Conservation (phyloP, 2,888 invertebrate genomes). For the Lithodes maja region DNA sequence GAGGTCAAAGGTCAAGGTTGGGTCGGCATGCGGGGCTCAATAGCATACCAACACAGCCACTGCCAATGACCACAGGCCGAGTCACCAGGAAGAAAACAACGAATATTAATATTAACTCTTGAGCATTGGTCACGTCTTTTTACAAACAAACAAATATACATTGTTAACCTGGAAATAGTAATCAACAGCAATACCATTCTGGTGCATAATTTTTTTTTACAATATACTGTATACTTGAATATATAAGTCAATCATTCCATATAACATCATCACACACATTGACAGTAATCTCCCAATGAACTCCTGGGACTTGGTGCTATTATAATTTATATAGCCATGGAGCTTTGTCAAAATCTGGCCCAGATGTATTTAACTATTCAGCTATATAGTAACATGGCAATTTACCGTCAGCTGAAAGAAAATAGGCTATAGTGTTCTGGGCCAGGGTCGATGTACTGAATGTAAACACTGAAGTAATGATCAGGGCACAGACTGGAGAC, state of each 20-base stretch:
- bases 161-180: background rate
- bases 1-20: constrained; percentile 24
- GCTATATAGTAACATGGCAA: too few species aligned
- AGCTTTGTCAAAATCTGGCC: too few species aligned
- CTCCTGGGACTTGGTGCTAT: too few species aligned
- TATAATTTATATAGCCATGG: too few species aligned
- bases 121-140: constrained; percentile 20
- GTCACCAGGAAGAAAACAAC: background rate
- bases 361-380: too few species aligned
- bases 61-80: background rate
- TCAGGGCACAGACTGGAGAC: background rate
- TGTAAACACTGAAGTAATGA: background rate
- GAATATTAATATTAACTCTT: constrained; percentile 22
- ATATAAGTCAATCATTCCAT: background rate
- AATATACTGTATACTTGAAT: background rate
- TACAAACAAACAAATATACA: constrained; percentile 28
- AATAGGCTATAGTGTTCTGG: too few species aligned
- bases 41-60: constrained; percentile 44
- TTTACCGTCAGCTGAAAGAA: too few species aligned
- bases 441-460: background rate
- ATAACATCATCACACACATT: too few species aligned
- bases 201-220: background rate
- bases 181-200: constrained; percentile 4
- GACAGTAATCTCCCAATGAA: too few species aligned
- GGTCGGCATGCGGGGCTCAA: constrained; percentile 57